A percentile compares a stretch with the other conserved stretches of the same genome.
phyloP scores from a whole-genome alignment of 2,113 vertebrate genomes.

The Alethe diademata region DNA sequence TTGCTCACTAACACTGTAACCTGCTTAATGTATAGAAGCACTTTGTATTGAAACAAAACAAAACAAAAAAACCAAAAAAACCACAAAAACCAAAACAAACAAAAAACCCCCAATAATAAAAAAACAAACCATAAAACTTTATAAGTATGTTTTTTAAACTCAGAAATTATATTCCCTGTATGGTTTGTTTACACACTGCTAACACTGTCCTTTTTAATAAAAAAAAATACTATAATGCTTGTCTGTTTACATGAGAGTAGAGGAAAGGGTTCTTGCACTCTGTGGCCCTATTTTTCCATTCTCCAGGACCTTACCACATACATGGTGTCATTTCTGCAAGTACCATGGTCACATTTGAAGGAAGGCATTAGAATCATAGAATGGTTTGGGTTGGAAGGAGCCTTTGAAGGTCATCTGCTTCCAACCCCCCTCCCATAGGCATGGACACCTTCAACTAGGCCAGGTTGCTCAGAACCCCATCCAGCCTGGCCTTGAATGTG shows the following conservation, averaged over 20 bases:
- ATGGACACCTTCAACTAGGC: not conserved
- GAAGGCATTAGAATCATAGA: not conserved
- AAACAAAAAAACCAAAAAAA: not conserved
- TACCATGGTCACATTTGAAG: not conserved
- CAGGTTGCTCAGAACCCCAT: not conserved
- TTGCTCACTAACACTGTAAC: constrained; percentile 78
- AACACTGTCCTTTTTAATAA: constrained; percentile 59
- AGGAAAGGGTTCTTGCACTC: not conserved
- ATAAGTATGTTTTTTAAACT: constrained; percentile 71
- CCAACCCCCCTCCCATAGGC: not conserved
- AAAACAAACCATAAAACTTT: constrained; percentile 51
- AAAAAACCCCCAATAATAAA: not conserved
- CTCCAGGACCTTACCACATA: constrained; percentile 46
- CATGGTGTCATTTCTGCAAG: constrained; percentile 18
- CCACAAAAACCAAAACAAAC: not conserved
- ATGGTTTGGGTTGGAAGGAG: not conserved
- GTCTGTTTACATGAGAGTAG: constrained; percentile 49
- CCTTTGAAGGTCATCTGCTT: not conserved
- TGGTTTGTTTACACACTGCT: constrained; percentile 70
- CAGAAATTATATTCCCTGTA: constrained; percentile 73
- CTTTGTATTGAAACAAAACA: constrained; percentile 79
- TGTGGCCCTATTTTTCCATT: constrained; percentile 38
- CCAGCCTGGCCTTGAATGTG: not conserved
- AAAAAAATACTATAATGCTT: constrained; percentile 18
- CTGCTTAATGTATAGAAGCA: constrained; percentile 78